phyloP scores from a whole-genome alignment of 2,888 invertebrate genomes.

The Rhopalosiphum nymphaeae region DNA sequence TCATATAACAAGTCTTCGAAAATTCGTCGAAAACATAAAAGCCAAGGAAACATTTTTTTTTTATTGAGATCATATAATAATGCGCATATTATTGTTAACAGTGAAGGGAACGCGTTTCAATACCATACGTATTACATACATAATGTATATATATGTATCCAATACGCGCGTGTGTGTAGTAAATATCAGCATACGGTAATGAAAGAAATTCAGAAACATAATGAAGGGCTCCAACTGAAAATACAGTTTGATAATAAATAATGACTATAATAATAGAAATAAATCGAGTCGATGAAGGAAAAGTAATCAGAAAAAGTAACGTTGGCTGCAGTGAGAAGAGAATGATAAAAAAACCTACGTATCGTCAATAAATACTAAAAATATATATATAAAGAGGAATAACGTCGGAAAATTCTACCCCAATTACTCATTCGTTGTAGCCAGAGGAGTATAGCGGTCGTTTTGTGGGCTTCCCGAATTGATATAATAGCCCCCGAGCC shows the following conservation, averaged over 20 bases:
- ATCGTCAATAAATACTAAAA: background rate
- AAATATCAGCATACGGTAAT: background rate
- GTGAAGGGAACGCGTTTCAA: constrained; percentile 32
- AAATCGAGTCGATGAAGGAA: background rate
- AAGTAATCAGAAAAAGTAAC: background rate
- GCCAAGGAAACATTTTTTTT: background rate
- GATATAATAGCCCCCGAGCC: constrained; percentile 40
- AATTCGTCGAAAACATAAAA: constrained; percentile 14
- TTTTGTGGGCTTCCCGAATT: constrained; percentile 55
- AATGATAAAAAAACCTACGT: background rate
- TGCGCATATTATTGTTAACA: background rate
- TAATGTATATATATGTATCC: background rate
- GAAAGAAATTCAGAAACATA: constrained; percentile 20
- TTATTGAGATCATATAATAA: constrained; percentile 24
- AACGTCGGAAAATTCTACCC: constrained; percentile 21
- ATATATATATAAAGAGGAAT: background rate
- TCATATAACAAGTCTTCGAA: background rate
- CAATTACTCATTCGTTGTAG: background rate
- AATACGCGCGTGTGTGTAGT: background rate
- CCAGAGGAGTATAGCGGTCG: background rate
- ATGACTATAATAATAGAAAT: background rate
- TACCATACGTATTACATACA: background rate
- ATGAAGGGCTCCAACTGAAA: background rate
- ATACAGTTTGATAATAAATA: background rate
- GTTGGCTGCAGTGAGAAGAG: background rate